phyloP scores from a whole-genome alignment of 1,140 invertebrate genomes.

The Ceratina calcarata region DNA sequence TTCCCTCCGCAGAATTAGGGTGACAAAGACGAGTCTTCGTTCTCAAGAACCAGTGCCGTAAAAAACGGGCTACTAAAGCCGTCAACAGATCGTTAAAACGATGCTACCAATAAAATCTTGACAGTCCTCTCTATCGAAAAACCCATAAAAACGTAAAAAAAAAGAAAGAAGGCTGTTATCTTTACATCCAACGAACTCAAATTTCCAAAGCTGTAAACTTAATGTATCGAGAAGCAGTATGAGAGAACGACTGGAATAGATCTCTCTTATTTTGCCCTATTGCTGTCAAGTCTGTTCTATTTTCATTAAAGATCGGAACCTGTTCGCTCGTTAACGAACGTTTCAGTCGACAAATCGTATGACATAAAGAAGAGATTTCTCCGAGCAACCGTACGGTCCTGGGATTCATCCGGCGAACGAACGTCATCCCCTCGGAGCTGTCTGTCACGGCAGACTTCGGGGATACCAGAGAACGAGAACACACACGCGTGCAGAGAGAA shows the following conservation, averaged over 20 bases:
- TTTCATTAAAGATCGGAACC: constrained; percentile 10
- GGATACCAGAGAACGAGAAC: constrained; percentile 68
- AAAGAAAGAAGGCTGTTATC: too few relatives aligned
- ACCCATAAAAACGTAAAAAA: neutral
- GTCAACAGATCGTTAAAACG: constrained; percentile 12
- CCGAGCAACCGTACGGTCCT: constrained; percentile 56
- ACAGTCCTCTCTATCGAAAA: neutral
- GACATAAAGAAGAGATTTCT: constrained; percentile 13
- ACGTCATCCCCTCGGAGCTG: constrained; percentile 72
- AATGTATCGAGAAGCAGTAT: too few relatives aligned
- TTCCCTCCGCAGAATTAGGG: constrained; percentile 46
- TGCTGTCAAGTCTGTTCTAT: too few relatives aligned
- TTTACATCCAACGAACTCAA: neutral
- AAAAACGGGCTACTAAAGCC: constrained; percentile 15
- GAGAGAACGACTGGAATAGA: too few relatives aligned
- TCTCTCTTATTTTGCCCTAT: too few relatives aligned
- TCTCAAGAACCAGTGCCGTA: constrained; percentile 35
- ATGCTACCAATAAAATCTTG: too few relatives aligned
- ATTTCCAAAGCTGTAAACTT: neutral
- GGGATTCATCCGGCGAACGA: constrained; percentile 66
- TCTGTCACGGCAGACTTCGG: constrained; percentile 71
- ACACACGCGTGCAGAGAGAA: constrained; percentile 16
- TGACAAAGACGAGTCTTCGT: constrained; percentile 18
- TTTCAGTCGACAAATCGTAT: constrained; percentile 34
- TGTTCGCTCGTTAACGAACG: constrained; percentile 17